A percentile compares a stretch with the other conserved stretches of the same genome.
These are phyloP conservation scores for Ditula angustiorana DNA, from an alignment of 2,888 invertebrate genomes.

Conservation along the genomic window DNA sequence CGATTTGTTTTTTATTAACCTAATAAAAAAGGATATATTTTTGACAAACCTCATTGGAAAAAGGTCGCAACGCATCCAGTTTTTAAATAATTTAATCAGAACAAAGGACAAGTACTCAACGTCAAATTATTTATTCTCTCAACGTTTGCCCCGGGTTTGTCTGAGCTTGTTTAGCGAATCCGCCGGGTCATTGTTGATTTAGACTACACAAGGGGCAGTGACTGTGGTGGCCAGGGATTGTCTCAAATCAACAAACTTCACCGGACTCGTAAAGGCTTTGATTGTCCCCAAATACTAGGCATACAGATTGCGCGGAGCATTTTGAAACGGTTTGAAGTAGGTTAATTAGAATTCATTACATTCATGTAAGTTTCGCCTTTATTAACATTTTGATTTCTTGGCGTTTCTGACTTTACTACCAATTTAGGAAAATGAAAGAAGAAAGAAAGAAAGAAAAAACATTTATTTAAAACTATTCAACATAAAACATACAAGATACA, in stretches of 20 bases:
- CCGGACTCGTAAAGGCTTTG: conserved; percentile 23
- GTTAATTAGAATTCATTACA: background rate
- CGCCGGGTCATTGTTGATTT: conserved; percentile 25
- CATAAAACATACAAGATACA: no score
- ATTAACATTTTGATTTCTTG: no score
- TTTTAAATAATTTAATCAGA: background rate
- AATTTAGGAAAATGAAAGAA: no score
- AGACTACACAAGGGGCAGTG: conserved; percentile 33
- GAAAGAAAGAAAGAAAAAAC: no score
- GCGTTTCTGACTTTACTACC: no score
- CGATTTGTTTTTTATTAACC: no score
- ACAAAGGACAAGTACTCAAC: background rate
- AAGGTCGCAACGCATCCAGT: no score
- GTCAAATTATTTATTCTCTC: conserved; percentile 35
- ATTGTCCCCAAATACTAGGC: conserved; percentile 26
- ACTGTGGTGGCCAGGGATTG: conserved; percentile 23
- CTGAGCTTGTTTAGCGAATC: conserved; percentile 33
- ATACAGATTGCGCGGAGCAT: conserved; percentile 17
- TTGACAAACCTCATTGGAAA: no score
- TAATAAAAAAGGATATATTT: no score
- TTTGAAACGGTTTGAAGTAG: conserved; percentile 6
- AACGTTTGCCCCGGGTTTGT: conserved; percentile 31
- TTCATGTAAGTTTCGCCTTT: background rate
- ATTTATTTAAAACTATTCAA: no score
- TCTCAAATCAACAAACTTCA: conserved; percentile 37